Conservation (phyloP, 2,888 invertebrate species). For the Pinctada fucata region DNA sequence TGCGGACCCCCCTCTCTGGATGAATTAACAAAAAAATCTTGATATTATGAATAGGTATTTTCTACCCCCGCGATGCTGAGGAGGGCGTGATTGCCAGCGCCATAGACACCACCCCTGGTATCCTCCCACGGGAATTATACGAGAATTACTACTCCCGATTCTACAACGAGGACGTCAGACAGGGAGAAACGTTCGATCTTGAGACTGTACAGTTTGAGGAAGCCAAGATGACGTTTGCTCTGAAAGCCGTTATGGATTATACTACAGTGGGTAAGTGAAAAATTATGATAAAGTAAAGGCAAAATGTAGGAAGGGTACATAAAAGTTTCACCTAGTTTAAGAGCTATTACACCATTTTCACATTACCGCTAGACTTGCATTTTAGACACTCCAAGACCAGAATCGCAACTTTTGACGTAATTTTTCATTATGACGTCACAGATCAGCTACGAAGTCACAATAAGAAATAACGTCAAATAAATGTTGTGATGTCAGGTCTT, state of each 20-base stretch:
- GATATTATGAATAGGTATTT: conserved; percentile 44
- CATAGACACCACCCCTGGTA: conserved; percentile 48
- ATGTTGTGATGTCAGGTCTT: too few species aligned
- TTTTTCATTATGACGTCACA: too few species aligned
- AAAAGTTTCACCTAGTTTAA: too few species aligned
- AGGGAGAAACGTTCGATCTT: conserved; percentile 58
- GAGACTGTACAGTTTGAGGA: conserved; percentile 46
- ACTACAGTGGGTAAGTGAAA: conserved; percentile 42
- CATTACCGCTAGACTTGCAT: too few species aligned
- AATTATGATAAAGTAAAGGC: not conserved
- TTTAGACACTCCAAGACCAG: too few species aligned
- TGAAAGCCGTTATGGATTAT: conserved; percentile 66
- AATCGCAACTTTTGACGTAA: too few species aligned
- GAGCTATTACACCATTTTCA: too few species aligned
- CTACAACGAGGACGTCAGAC: conserved; percentile 61
- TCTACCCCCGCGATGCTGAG: conserved; percentile 57
- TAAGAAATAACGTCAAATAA: too few species aligned
- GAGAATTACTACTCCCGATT: conserved; percentile 66
- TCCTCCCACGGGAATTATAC: conserved; percentile 58
- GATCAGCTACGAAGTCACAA: too few species aligned
- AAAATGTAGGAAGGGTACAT: too few species aligned
- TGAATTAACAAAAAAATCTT: too few species aligned
- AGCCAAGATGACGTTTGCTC: conserved; percentile 62
- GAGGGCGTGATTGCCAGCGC: conserved; percentile 68
- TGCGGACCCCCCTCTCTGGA: too few species aligned